Evolutionary conservation across 2,888 invertebrate species (phyloP).

Genomic region (Alloplasta piceator): DNA sequence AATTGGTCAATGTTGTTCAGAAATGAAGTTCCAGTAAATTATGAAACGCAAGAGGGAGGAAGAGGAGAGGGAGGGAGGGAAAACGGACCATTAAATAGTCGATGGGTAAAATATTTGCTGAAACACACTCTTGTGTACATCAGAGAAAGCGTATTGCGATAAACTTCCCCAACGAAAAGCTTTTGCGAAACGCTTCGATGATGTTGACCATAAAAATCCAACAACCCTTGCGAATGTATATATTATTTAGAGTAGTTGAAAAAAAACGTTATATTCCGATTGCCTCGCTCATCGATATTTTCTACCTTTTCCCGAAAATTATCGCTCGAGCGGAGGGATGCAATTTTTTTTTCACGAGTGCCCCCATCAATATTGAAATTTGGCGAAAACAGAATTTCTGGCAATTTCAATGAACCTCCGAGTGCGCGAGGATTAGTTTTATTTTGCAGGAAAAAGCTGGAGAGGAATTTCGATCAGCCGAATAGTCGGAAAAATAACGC

Average conservation of each 20-base stretch:
- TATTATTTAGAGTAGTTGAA: neutral
- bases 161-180: constrained; percentile 48
- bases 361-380: too few species aligned
- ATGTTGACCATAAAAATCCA: constrained; percentile 32
- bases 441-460: too few species aligned
- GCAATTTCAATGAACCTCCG: too few species aligned
- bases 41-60: neutral
- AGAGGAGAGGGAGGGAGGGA: neutral
- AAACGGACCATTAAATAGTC: neutral
- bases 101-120: constrained; percentile 1
- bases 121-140: constrained; percentile 32
- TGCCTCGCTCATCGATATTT: too few species aligned
- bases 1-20: neutral
- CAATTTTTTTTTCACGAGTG: too few species aligned
- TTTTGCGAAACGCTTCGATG: constrained; percentile 42
- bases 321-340: too few species aligned
- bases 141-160: constrained; percentile 23
- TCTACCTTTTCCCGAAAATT: too few species aligned
- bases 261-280: neutral
- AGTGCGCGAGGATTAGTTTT: too few species aligned
- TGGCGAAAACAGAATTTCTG: too few species aligned
- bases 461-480: too few species aligned
- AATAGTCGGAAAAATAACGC: too few species aligned
- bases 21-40: neutral
- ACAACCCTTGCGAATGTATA: too few species aligned